These are phyloP conservation scores for Distichodus sexfasciatus DNA, from an alignment of 2,797 vertebrate species.

Conservation along the genomic window DNA sequence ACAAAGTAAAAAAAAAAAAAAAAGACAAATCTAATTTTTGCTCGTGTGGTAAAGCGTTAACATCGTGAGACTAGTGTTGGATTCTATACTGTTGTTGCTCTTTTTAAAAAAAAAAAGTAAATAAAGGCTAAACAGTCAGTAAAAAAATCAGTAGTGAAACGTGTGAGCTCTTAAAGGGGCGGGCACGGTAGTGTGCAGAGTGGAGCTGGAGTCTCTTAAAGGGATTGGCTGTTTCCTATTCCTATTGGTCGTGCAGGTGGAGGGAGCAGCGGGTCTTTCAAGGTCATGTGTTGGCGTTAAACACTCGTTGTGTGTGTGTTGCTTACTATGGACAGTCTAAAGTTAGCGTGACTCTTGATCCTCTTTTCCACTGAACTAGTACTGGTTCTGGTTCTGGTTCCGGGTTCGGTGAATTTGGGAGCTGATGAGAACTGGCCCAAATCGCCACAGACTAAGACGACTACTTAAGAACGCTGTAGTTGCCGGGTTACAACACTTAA, in stretches of 20 bases:
- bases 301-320: no score
- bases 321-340: no score
- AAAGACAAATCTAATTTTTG: conserved; percentile 52
- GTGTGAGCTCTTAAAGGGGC: conserved; percentile 28
- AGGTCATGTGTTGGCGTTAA: no score
- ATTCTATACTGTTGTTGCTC: conserved; percentile 20
- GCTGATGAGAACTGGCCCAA: no score
- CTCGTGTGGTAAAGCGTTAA: conserved; percentile 62
- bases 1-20: conserved; percentile 48
- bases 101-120: conserved; percentile 30
- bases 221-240: conserved; percentile 29
- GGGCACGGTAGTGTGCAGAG: conserved; percentile 34
- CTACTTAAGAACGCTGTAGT: no score
- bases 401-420: no score
- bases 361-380: no score
- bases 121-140: conserved; percentile 42
- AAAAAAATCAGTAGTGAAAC: conserved; percentile 49
- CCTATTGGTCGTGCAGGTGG: background rate
- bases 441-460: no score
- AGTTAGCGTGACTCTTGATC: no score
- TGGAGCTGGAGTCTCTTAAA: conserved; percentile 44
- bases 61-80: conserved; percentile 73
- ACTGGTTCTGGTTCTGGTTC: no score
- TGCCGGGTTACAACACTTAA: no score
- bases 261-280: no score